Percentiles rank a stretch among this genome's conserved stretches.
These are phyloP conservation scores for Crossaster papposus DNA, from an alignment of 53 echinoderm and acorn worm species.

Conservation along the genomic window DNA sequence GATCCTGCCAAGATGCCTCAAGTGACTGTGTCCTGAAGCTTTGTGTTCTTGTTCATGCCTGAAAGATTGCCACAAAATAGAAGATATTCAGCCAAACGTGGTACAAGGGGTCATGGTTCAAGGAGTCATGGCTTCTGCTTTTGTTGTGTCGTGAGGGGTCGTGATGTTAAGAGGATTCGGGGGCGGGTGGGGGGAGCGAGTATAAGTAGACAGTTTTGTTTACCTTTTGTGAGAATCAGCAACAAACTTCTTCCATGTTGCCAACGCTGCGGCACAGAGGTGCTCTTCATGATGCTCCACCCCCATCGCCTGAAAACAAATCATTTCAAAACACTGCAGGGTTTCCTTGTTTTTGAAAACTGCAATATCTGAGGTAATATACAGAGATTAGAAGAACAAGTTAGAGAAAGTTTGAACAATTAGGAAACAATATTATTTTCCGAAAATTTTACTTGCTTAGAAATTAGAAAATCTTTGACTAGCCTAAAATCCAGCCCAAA, in stretches of 20 bases:
- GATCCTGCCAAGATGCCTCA: constrained; percentile 22
- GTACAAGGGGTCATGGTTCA: no score
- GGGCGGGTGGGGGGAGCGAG: neutral
- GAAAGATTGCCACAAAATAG: neutral
- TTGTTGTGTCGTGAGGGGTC: neutral
- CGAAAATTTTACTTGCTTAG: no score
- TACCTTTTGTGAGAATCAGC: constrained; percentile 37
- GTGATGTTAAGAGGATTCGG: no score
- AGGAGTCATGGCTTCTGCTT: no score
- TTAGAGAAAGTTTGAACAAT: no score
- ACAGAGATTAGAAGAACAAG: no score
- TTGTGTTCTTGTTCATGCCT: constrained; percentile 60
- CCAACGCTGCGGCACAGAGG: neutral
- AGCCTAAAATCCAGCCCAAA: no score
- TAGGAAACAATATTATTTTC: no score
- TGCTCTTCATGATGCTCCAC: constrained; percentile 38
- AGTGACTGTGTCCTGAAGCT: constrained; percentile 47
- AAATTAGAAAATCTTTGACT: no score
- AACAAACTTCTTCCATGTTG: constrained; percentile 45
- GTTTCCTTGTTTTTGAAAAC: no score
- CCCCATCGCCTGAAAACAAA: constrained; percentile 44
- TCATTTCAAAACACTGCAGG: neutral
- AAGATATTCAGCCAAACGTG: neutral
- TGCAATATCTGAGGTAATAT: no score
- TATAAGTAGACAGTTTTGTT: neutral